A percentile compares a stretch with the other conserved stretches of the same genome.
phyloP scores from a whole-genome alignment of 2,113 vertebrate genomes.

The Leptobrachium ailaonicum region DNA sequence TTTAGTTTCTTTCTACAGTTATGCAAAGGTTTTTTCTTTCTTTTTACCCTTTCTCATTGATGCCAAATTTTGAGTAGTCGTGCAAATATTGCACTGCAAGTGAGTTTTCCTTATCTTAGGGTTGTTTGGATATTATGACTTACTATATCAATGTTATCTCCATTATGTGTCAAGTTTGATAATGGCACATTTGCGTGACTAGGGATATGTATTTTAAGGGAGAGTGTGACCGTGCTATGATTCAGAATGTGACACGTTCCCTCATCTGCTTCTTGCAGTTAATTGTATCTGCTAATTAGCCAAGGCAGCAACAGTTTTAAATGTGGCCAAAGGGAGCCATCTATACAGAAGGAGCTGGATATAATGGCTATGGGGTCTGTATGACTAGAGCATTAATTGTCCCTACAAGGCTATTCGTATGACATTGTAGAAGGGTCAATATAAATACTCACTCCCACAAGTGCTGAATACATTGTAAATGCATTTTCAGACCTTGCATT shows the following conservation, averaged over 20 bases:
- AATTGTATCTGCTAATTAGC: conserved; percentile 38
- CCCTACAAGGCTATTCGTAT: not conserved
- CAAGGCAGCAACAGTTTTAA: conserved; percentile 3
- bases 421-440: conserved; percentile 23
- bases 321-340: conserved; percentile 32
- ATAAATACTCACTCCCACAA: not conserved
- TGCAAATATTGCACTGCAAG: no score
- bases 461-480: no score
- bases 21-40: no score
- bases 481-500: no score
- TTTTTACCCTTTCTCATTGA: no score
- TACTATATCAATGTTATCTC: no score
- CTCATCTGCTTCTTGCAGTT: conserved; percentile 8
- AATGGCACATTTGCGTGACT: conserved; percentile 15
- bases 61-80: no score
- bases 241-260: conserved; percentile 27
- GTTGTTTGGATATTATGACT: no score
- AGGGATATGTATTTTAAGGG: conserved; percentile 4
- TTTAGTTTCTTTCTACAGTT: no score
- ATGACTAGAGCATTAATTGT: conserved; percentile 17
- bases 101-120: no score
- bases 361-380: not conserved
- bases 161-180: no score
- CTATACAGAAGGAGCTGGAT: conserved; percentile 8
- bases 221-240: conserved; percentile 6